These are phyloP conservation scores for Taurulus bubalis DNA, from an alignment of 2,113 vertebrate species.

Conservation along the genomic window DNA sequence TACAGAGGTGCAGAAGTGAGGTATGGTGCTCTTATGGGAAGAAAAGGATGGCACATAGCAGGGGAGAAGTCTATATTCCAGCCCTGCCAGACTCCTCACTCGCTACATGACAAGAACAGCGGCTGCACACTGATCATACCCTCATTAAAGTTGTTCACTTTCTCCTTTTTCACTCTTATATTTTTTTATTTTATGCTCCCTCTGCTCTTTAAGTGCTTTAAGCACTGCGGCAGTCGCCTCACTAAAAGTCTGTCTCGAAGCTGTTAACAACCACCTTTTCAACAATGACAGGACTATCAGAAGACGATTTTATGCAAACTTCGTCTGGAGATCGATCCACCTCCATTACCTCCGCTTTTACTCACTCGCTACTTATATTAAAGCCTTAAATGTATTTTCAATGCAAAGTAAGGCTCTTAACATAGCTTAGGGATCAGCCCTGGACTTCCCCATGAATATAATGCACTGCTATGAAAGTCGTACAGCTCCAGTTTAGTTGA, in stretches of 20 bases:
- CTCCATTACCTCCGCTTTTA: constrained; percentile 66
- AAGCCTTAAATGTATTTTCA: constrained; percentile 54
- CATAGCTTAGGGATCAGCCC: constrained; percentile 66
- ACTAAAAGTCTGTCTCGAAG: constrained; percentile 53
- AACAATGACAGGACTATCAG: constrained; percentile 60
- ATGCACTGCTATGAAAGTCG: constrained; percentile 38
- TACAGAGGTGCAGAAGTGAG: constrained; percentile 40
- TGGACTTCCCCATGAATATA: constrained; percentile 48
- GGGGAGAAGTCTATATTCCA: constrained; percentile 44
- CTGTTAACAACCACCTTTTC: constrained; percentile 66
- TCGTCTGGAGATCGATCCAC: constrained; percentile 51
- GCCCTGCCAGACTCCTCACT: constrained; percentile 37
- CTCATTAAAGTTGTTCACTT: constrained; percentile 70
- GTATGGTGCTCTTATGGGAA: constrained; percentile 48
- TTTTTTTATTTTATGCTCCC: constrained; percentile 51
- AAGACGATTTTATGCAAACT: constrained; percentile 62
- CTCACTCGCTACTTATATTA: constrained; percentile 49
- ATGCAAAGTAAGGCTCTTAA: constrained; percentile 66
- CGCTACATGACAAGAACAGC: constrained; percentile 41
- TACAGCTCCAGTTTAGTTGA: background rate
- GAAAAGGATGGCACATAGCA: constrained; percentile 61
- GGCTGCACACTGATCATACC: constrained; percentile 70
- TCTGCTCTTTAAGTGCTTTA: constrained; percentile 62
- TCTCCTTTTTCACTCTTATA: constrained; percentile 54
- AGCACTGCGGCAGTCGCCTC: constrained; percentile 36